Conservation (phyloP, 2,113 vertebrate genomes). For the Eleginops maclovinus region DNA sequence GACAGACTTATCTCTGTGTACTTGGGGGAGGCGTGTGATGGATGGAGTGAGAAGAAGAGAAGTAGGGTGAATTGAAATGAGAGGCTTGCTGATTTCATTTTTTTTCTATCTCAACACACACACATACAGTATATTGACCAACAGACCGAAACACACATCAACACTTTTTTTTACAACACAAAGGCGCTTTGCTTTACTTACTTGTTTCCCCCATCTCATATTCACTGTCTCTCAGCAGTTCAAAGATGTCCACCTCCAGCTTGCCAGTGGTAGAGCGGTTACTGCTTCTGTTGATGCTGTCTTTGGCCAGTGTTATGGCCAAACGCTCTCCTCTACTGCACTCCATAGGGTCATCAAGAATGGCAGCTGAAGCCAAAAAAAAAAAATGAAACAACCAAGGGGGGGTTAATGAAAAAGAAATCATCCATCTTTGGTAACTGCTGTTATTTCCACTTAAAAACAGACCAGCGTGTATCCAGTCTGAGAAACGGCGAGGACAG, state of each 20-base stretch:
- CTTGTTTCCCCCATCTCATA: constrained; percentile 99
- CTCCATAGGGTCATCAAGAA: constrained; percentile 99
- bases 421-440: constrained; percentile 13
- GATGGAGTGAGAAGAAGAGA: constrained; percentile 17
- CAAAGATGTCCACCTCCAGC: constrained; percentile 97
- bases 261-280: constrained; percentile 93
- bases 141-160: neutral
- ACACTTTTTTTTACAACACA: neutral
- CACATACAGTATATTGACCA: neutral
- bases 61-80: constrained; percentile 37
- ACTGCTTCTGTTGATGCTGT: constrained; percentile 93
- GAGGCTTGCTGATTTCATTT: constrained; percentile 24
- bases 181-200: constrained; percentile 72
- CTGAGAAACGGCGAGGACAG: constrained; percentile 9
- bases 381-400: neutral
- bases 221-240: constrained; percentile 97
- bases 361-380: constrained; percentile 72
- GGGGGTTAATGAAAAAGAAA: neutral
- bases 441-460: constrained; percentile 1
- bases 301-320: constrained; percentile 98
- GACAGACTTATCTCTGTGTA: constrained; percentile 14
- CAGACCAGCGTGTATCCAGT: neutral
- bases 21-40: neutral
- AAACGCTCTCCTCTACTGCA: constrained; percentile 97
- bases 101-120: neutral